These are phyloP conservation scores for Calidris pugnax DNA, from an alignment of 2,113 vertebrate genomes.

Conservation along the genomic window DNA sequence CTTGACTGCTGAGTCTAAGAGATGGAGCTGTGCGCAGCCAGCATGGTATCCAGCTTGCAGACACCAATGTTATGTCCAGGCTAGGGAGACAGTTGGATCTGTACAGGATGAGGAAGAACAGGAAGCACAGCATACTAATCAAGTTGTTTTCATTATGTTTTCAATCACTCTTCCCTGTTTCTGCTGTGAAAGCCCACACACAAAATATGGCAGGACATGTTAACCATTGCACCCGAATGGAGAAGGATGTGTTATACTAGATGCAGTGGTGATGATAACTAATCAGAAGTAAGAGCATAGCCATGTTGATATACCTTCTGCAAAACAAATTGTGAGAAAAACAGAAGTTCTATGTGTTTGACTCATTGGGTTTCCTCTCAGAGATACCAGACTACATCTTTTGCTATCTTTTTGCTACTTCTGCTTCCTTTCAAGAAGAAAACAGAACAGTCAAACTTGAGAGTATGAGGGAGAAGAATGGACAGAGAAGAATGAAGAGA, in stretches of 20 bases:
- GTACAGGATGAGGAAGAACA: not conserved
- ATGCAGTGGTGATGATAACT: not conserved
- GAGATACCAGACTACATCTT: not conserved
- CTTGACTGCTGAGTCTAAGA: not conserved
- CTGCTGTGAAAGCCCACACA: not conserved
- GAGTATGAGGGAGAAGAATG: not conserved
- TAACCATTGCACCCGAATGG: not conserved
- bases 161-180: not conserved
- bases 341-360: not conserved
- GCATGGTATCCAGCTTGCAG: not conserved
- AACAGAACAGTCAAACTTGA: not conserved
- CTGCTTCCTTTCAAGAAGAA: conserved; percentile 28
- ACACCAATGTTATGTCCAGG: not conserved
- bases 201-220: not conserved
- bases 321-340: not conserved
- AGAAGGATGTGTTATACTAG: not conserved
- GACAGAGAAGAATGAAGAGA: not conserved
- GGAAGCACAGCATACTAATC: not conserved
- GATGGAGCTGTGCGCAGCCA: not conserved
- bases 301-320: not conserved
- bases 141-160: not conserved
- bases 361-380: not conserved
- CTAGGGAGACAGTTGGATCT: not conserved
- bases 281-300: not conserved
- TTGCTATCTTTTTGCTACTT: not conserved